Percentiles rank a stretch among this genome's conserved stretches.
phyloP scores from a whole-genome alignment of 2,797 vertebrate species.

The Thamnophis elegans region DNA sequence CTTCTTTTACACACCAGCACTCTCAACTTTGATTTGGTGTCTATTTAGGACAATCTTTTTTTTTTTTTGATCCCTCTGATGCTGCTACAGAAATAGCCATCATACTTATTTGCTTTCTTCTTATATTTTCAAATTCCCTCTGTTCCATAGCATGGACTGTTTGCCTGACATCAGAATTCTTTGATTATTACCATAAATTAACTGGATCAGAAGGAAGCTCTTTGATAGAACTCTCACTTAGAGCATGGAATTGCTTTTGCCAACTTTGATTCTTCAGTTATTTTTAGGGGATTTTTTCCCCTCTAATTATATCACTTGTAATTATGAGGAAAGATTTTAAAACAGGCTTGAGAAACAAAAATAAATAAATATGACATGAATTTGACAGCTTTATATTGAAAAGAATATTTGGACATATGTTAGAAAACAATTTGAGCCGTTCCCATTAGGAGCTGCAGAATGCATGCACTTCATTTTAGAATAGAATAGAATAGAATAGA shows the following conservation, averaged over 20 bases:
- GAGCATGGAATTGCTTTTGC: background rate
- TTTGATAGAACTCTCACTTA: background rate
- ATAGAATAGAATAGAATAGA: no score
- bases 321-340: background rate
- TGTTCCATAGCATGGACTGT: background rate
- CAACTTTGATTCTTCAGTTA: conserved; percentile 16
- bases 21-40: background rate
- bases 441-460: background rate
- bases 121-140: background rate
- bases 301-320: background rate
- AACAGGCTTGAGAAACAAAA: background rate
- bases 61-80: background rate
- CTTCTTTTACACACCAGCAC: background rate
- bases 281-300: background rate
- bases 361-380: background rate
- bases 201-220: background rate
- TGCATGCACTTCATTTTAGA: background rate
- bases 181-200: conserved; percentile 13
- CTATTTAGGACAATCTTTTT: background rate
- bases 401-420: background rate
- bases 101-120: background rate
- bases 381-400: background rate
- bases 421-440: background rate
- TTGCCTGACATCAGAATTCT: background rate
- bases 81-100: background rate